A percentile compares a stretch with the other conserved stretches of the same genome.
phyloP scores from a whole-genome alignment of 2,113 vertebrate species.

The Sigmodon hispidus region DNA sequence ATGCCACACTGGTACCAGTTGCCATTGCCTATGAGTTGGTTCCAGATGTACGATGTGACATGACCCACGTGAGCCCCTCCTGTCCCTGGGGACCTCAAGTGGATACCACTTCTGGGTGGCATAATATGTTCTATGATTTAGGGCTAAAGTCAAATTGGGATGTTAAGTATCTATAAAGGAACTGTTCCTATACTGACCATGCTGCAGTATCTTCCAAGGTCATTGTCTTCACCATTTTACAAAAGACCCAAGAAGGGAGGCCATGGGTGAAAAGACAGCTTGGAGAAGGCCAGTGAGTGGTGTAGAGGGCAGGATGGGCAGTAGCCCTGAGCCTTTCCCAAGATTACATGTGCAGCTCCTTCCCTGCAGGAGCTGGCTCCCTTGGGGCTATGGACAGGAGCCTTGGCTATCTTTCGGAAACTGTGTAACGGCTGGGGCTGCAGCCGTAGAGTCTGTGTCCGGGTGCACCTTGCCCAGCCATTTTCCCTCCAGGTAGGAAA shows the following conservation, averaged over 20 bases:
- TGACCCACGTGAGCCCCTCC: conserved; percentile 71
- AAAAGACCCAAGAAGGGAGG: not conserved
- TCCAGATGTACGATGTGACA: not conserved
- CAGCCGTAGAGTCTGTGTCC: conserved; percentile 81
- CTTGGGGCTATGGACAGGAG: conserved; percentile 50
- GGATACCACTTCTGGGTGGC: not conserved
- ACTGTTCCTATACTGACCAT: not conserved
- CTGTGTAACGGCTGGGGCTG: conserved; percentile 76
- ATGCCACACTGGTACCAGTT: conserved; percentile 90
- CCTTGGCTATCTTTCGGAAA: conserved; percentile 58
- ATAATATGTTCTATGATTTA: not conserved
- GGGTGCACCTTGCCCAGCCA: conserved; percentile 92
- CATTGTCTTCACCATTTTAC: not conserved
- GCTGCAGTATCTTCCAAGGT: not conserved
- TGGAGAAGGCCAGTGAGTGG: not conserved
- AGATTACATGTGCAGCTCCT: not conserved
- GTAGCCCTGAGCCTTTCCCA: not conserved
- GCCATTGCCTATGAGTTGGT: conserved; percentile 89
- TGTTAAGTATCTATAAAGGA: not conserved
- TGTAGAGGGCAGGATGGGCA: not conserved
- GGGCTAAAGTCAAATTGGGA: not conserved
- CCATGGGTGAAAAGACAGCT: not conserved
- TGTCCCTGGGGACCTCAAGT: not conserved
- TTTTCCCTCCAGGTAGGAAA: conserved; percentile 92
- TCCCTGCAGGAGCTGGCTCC: conserved; percentile 42